A percentile compares a stretch with the other conserved stretches of the same genome.
Conservation (phyloP, 2,113 vertebrate genomes). For the Forbesichthys papilliferus region DNA sequence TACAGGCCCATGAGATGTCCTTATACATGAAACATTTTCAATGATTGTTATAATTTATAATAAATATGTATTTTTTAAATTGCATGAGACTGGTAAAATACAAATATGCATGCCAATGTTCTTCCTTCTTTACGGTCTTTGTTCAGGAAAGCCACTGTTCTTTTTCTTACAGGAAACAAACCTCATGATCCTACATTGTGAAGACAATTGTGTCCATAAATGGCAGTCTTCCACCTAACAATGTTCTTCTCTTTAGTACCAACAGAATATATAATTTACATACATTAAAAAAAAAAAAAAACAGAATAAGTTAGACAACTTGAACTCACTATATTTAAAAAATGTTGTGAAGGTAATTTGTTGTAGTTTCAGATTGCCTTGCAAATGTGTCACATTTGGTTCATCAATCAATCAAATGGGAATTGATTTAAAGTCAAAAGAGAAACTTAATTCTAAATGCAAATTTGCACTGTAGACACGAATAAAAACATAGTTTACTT, state of each 20-base stretch:
- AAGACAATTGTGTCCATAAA: conserved; percentile 40
- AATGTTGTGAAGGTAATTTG: too few relatives aligned
- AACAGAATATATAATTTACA: conserved; percentile 5
- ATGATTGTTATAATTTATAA: neutral
- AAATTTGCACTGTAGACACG: too few relatives aligned
- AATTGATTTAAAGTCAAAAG: too few relatives aligned
- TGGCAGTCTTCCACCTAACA: conserved; percentile 46
- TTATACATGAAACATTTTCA: neutral
- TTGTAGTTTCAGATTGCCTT: too few relatives aligned
- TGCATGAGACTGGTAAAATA: neutral
- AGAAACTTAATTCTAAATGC: too few relatives aligned
- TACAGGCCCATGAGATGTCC: neutral
- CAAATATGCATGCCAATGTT: conserved; percentile 3
- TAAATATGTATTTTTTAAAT: neutral
- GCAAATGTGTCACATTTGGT: too few relatives aligned
- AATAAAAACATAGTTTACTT: too few relatives aligned
- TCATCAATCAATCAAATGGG: too few relatives aligned
- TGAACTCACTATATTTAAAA: neutral
- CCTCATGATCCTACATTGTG: conserved; percentile 29
- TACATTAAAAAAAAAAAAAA: neutral
- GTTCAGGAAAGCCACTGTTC: conserved; percentile 19
- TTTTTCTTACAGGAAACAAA: conserved; percentile 42
- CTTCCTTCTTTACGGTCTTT: conserved; percentile 21
- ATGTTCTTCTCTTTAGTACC: conserved; percentile 6
- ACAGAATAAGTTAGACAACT: neutral